phyloP scores from a whole-genome alignment of 2,113 vertebrate species.

The Origma solitaria region DNA sequence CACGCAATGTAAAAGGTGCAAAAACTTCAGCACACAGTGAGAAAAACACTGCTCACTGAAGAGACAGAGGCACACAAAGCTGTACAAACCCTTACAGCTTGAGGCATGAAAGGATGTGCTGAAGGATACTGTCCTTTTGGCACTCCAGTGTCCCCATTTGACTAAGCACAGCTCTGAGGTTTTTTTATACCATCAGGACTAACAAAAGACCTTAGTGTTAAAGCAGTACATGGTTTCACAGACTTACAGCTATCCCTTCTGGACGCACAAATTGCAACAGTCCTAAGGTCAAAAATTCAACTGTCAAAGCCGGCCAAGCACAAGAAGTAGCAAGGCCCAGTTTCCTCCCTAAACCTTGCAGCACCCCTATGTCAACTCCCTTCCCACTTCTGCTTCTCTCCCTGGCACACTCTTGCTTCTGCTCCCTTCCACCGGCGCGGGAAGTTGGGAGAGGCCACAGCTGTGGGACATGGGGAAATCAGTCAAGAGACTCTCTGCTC shows the following conservation, averaged over 20 bases:
- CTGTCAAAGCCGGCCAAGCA: background rate
- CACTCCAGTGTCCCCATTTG: background rate
- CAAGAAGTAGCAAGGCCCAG: background rate
- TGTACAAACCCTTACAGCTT: background rate
- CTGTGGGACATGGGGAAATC: background rate
- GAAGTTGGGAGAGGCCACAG: background rate
- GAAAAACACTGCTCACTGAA: background rate
- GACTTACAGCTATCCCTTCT: background rate
- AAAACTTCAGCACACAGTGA: background rate
- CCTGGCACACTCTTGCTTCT: background rate
- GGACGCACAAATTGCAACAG: background rate
- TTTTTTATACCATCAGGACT: background rate
- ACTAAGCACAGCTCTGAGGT: background rate
- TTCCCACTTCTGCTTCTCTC: conserved; percentile 5
- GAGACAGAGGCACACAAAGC: background rate
- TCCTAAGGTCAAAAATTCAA: background rate
- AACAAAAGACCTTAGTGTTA: background rate
- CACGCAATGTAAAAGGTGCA: background rate
- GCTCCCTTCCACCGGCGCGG: background rate
- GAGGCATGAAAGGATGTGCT: background rate
- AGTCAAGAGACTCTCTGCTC: background rate
- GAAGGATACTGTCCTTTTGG: background rate
- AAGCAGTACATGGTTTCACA: background rate
- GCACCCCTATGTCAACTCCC: background rate
- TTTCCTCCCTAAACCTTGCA: background rate